Conservation (phyloP, 2,113 vertebrate species). For the Zosterops pallidus region DNA sequence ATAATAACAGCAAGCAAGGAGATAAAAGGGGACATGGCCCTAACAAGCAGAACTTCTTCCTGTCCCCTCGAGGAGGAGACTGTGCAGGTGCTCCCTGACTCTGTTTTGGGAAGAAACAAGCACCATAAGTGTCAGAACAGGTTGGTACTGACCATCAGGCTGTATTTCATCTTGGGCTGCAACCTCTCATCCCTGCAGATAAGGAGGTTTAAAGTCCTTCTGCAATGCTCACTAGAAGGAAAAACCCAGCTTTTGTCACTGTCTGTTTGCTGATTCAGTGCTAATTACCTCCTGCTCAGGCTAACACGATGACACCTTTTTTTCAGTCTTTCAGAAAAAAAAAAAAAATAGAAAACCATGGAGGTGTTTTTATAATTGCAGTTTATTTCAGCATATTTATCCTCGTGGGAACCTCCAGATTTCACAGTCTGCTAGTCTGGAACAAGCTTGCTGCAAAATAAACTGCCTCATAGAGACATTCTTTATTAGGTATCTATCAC, state of each 20-base stretch:
- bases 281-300: not conserved
- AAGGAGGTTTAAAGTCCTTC: not conserved
- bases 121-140: not conserved
- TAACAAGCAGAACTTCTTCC: not conserved
- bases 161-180: not conserved
- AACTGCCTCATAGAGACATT: conserved; percentile 43
- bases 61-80: not conserved
- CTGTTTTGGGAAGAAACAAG: not conserved
- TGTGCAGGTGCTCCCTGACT: not conserved
- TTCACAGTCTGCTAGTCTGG: conserved; percentile 45
- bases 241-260: not conserved
- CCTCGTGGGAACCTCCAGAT: conserved; percentile 39
- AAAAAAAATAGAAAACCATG: not conserved
- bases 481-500: conserved; percentile 62
- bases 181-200: not conserved
- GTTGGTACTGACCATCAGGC: not conserved
- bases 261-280: not conserved
- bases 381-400: conserved; percentile 54
- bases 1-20: not conserved
- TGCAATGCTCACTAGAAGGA: not conserved
- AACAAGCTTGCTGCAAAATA: conserved; percentile 53
- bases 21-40: not conserved
- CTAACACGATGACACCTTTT: not conserved
- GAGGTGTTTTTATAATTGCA: conserved; percentile 27
- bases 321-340: not conserved